phyloP scores from a whole-genome alignment of 1,140 invertebrate species.

The Acromyrmex heyeri region DNA sequence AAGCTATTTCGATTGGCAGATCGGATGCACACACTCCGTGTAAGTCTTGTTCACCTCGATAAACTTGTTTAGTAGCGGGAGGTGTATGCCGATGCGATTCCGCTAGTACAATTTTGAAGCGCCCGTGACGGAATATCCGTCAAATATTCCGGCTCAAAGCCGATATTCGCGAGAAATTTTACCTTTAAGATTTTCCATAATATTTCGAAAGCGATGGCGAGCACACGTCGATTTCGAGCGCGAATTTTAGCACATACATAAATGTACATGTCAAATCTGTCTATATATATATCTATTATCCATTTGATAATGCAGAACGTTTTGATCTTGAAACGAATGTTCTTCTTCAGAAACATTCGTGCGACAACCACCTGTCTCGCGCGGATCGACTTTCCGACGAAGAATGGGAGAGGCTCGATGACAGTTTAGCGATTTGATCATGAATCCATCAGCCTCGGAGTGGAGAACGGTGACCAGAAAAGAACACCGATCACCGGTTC shows the following conservation, averaged over 20 bases:
- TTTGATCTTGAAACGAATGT: background rate
- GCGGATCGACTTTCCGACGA: background rate
- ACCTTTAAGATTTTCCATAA: conserved; percentile 17
- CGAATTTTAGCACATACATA: background rate
- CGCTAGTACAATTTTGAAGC: conserved; percentile 33
- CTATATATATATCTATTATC: background rate
- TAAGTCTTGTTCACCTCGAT: conserved; percentile 52
- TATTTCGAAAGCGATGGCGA: background rate
- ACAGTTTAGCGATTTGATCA: background rate
- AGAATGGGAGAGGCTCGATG: background rate
- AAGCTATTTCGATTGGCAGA: conserved; percentile 60
- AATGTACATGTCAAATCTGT: background rate
- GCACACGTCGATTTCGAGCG: background rate
- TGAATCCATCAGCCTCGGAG: background rate
- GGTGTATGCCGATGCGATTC: conserved; percentile 35
- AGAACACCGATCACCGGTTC: conserved; percentile 15
- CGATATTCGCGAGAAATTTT: conserved; percentile 36
- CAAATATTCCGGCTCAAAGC: background rate
- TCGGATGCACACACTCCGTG: conserved; percentile 51
- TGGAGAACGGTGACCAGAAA: conserved; percentile 26
- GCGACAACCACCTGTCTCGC: conserved; percentile 3
- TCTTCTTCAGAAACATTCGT: too few relatives aligned
- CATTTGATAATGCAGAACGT: background rate
- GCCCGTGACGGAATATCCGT: conserved; percentile 36
- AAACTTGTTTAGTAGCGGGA: conserved; percentile 37